A percentile compares a stretch with the other conserved stretches of the same genome.
Conservation (phyloP, 2,113 vertebrate species). For the Nyctibius bracteatus region DNA sequence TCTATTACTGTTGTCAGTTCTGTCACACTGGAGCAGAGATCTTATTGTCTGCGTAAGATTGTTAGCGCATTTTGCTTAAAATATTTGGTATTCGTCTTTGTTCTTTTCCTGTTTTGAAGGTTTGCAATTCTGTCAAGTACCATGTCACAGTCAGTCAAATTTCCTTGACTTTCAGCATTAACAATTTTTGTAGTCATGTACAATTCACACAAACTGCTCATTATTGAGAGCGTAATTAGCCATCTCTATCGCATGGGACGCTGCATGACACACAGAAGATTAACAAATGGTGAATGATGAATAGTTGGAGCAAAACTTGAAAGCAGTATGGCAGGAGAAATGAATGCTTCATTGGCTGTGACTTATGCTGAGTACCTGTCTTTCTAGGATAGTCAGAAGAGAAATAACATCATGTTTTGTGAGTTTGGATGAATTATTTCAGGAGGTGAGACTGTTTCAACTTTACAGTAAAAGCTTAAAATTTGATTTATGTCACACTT, state of each 20-base stretch:
- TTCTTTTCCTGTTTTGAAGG: rapidly evolving
- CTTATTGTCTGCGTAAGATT: background rate
- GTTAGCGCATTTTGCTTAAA: background rate
- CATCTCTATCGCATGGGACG: background rate
- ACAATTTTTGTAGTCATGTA: background rate
- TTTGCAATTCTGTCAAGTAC: background rate
- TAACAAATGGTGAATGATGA: background rate
- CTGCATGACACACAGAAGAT: background rate
- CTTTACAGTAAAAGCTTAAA: background rate
- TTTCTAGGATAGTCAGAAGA: background rate
- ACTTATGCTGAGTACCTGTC: background rate
- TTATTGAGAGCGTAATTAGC: slow-evolving; percentile 14
- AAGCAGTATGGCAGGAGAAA: background rate
- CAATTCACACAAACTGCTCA: background rate
- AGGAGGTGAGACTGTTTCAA: background rate
- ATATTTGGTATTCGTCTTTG: background rate
- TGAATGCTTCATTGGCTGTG: background rate
- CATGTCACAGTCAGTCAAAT: background rate
- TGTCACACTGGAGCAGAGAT: background rate
- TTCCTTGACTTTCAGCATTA: background rate
- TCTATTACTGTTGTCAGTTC: background rate
- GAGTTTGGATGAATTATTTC: background rate
- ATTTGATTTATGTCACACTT: slow-evolving; percentile 1
- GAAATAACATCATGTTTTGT: background rate
- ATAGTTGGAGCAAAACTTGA: background rate